Base-by-base conservation (phyloP, 92 coral and sea anemone genomes). In the Paramuricea clavata region DNA sequence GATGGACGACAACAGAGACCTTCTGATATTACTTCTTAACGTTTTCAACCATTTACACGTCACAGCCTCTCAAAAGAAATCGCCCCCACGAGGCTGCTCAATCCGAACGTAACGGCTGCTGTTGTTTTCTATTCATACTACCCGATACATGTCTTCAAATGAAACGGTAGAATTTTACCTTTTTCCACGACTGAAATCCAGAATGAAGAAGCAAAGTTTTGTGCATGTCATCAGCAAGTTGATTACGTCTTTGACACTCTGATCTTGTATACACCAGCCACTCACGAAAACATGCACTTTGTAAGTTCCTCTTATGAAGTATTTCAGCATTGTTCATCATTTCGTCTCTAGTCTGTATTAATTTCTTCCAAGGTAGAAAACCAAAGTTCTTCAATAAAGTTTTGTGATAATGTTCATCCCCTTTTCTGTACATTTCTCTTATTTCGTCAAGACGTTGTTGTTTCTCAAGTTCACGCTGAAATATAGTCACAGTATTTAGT, bases 131-230 rank as follows among this genome's bases (percentile, higher is more conserved):
- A n/a, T n/a, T n/a, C n/a, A n/a, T n/a, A n/a, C n/a, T n/a, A n/a
- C n/a, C n/a, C n/a, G n/a, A n/a, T n/a, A n/a, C n/a, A n/a, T n/a
- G n/a, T n/a, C n/a, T n/a, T n/a, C 34, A 25, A 23, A 17, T 22
- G n/a, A 22, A 31, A 13, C 12, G n/a, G 12, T 16, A 57, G 3
- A 39, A 9, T 12, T 21, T 39, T 54, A 94, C 98, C 97, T 97
- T 97, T 86, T 93, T 82, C 99, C 99, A 97, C 17, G 97, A 95
- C 74, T 82, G 87, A 95, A 95, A 97, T 56, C 93, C 92, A 34
- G 91, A 86, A 43, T 92, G 90, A 4, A 97, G 79, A 33, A 94
- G 87, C 43, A 93, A 78, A 76, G 49, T 84, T 47, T 91, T 89
- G 71, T 91, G 65, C 54, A 97, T 54, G 42, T 68, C 74, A 44